Percentiles rank a stretch among this genome's conserved stretches.
phyloP scores from a whole-genome alignment of 2,113 vertebrate genomes.

The Plecturocebus donacophilus region DNA sequence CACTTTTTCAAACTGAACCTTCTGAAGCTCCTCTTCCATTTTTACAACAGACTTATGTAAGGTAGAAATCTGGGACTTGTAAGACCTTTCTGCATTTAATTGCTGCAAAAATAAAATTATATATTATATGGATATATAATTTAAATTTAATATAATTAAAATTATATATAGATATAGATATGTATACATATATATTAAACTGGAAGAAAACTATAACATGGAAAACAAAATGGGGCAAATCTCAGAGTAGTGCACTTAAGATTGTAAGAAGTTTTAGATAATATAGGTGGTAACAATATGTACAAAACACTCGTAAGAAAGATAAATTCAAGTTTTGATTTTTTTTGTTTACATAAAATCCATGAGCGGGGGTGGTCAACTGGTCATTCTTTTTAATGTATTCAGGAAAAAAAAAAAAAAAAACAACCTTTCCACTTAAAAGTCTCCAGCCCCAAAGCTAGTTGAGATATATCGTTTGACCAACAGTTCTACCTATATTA shows the following conservation, averaged over 20 bases:
- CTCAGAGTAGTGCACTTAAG: neutral
- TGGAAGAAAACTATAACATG: neutral
- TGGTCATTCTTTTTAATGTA: constrained; percentile 35
- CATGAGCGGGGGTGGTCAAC: neutral
- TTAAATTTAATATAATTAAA: neutral
- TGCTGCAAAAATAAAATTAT: constrained; percentile 72
- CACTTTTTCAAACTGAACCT: constrained; percentile 78
- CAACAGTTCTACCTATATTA: constrained; percentile 16
- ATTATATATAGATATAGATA: neutral
- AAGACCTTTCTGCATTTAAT: constrained; percentile 84
- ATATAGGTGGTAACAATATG: neutral
- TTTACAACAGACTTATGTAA: constrained; percentile 83
- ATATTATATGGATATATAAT: neutral
- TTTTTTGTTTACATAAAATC: constrained; percentile 36
- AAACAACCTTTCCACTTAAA: neutral
- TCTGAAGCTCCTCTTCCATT: constrained; percentile 84
- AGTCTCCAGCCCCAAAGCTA: neutral
- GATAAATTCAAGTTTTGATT: neutral
- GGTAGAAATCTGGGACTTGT: constrained; percentile 82
- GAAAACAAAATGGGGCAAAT: constrained; percentile 18
- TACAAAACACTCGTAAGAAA: neutral
- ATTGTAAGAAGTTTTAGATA: neutral
- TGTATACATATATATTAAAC: neutral
- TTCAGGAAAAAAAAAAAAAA: neutral
- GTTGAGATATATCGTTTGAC: neutral